Evolutionary conservation across 2,888 invertebrate genomes (phyloP), one percentile per base, ranked within the genome.

Genomic region (Zaprionus obscuricornis): DNA sequence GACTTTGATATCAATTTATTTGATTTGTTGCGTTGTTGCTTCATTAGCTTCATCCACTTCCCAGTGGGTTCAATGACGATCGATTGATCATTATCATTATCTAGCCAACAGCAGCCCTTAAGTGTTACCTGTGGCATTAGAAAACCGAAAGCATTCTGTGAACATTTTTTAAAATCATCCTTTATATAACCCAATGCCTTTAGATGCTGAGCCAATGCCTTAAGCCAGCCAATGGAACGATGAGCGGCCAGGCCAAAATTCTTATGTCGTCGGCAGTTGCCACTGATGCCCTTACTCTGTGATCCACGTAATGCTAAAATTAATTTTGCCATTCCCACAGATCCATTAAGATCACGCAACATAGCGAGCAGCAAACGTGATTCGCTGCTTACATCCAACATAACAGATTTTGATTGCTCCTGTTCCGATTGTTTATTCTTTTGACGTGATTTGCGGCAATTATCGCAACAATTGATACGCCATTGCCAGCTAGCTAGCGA

Each of bases 381-480:
- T 75, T 94, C 93, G 31, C 90, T 86, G n/a, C 91, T 91, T 62
- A 92, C 92, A 86, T 93, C 92, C 49, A 91, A 89, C 11, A n/a
- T n/a, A n/a, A n/a, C n/a, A n/a, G n/a, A n/a, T n/a, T n/a, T n/a
- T n/a, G n/a, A n/a, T n/a, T 82, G 85, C 0, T 4, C 14, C 1
- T 29, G 16, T 1, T 27, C 29, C 7, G n/a, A n/a, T n/a, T n/a
- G n/a, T n/a, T n/a, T 6, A 27, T 45, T 29, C 4, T 4, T 1
- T 3, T 27, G 49, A 1, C 58, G 26, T 8, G 67, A 37, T n/a
- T 91, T 85, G 77, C 77, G 85, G 70, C 94, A 94, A 86, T 93
- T 93, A 89, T 94, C 94, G 88, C 94, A 94, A 81, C 94, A 94
- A 51, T 91, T 90, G 24, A 85, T 78, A 7, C 86, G 86, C 39